Base-by-base conservation (phyloP, 1,140 invertebrate genomes). In the Drosophila ironensis region DNA sequence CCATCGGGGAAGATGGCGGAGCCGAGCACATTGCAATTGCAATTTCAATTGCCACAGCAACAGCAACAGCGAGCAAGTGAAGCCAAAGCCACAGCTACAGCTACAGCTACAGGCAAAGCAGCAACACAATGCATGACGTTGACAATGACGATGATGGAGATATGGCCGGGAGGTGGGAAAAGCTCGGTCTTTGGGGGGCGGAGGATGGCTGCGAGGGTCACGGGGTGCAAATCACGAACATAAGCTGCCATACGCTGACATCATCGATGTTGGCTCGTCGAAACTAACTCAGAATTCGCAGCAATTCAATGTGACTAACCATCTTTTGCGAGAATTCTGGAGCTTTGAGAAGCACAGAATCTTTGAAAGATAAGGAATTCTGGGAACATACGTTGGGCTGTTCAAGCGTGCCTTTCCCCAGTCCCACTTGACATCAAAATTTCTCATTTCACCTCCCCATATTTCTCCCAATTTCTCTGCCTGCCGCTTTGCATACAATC, bases 101-200 rank as follows among this genome's bases (percentile, higher is more conserved):
- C 40, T 37, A 20, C 20, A 25, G 28, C 14, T 7, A 24, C 11
- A 47, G 8, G 19, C 17, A 14, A n/a, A 45, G 28, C 42, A 57
- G 47, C 25, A 48, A 47, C 14, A 42, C 45, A 50, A 70, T 71
- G 68, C 46, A 71, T 71, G 68, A 71, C 67, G 68, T 71, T 71
- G 68, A 71, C 67, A 71, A 70, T 71, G 54, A 71, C 67, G 68
- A 47, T 71, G 66, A 71, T 71, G 68, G 67, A 70, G 60, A 64
- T 64, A 64, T 63, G 60, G 57, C 8, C 47, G 33, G 42, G 17
- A 11, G 46, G 17, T 48, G 16, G 17, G 40, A 9, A n/a, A 22
- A 5, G 22, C 24, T 17, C 22, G 19, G 9, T 17, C 2, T 16
- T n/a, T 3, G 30, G 11, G 3, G 45, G 46, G 17, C 19, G 25